Base-by-base conservation (phyloP, 2,113 vertebrate genomes). In the Oncorhynchus tshawytscha region DNA sequence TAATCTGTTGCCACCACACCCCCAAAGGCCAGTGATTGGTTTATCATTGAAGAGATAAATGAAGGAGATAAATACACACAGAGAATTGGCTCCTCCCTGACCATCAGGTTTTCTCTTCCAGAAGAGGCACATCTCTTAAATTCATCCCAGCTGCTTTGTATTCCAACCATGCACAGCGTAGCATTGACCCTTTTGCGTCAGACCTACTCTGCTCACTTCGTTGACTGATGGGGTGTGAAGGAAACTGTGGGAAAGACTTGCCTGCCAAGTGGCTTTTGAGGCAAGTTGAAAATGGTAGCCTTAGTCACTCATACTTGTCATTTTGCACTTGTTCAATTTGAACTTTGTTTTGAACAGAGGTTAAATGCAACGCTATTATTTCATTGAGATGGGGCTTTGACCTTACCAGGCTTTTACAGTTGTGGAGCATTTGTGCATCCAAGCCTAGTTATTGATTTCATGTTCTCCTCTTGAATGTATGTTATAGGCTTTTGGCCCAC, bases 181-280 rank as follows among this genome's bases (percentile, higher is more conserved):
- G 85, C 80, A 2, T 78, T 90, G 90, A 88, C 86, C 86, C 86
- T 81, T 82, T 81, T 82, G 78, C 78, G 77, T 82, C 81, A 54
- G 70, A 69, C 74, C 82, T 77, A 76, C 77, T 48, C 74, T 78
- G 79, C 76, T 78, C 87, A 69, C 80, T 31, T 70, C 77, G 79
- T 80, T 88, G 84, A 88, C 88, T 85, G 85, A 85, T 88, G 82
- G 78, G 83, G 84, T 85, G 88, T 83, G 72, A 88, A 85, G 84
- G 76, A n/a, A n/a, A n/a, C n/a, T n/a, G n/a, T n/a, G n/a, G n/a
- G n/a, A 90, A 91, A 86, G 76, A 25, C 7, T 12, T 1, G 22
- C 78, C 71, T 82, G 88, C 89, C 88, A 90, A 89, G 80, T 86
- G 78, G 79, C 79, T 82, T 86, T 87, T 76, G 85, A 82, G 85